Percentiles rank a stretch among this genome's conserved stretches.
Conservation (phyloP, 2,888 invertebrate species). For the Rhagonycha lutea region DNA sequence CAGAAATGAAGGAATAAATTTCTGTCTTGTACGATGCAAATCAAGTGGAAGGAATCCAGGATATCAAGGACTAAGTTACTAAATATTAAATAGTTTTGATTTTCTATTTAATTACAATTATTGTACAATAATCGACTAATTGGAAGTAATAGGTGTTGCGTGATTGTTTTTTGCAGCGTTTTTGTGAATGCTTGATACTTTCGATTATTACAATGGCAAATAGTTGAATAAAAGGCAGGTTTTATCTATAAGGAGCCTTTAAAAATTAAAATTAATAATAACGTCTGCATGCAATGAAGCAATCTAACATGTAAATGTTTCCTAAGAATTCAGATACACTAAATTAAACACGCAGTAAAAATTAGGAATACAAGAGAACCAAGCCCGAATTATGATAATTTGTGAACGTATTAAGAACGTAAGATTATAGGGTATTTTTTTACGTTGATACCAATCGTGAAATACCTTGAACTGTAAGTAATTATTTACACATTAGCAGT, state of each 20-base stretch:
- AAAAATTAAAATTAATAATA: slow-evolving; percentile 31
- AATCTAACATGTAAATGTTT: slow-evolving; percentile 45
- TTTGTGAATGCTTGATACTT: slow-evolving; percentile 18
- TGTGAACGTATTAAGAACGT: slow-evolving; percentile 43
- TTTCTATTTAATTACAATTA: neutral
- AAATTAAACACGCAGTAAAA: slow-evolving; percentile 37
- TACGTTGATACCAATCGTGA: slow-evolving; percentile 49
- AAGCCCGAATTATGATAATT: slow-evolving; percentile 46
- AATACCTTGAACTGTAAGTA: slow-evolving; percentile 51
- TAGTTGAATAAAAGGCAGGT: slow-evolving; percentile 16
- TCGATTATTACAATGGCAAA: slow-evolving; percentile 17
- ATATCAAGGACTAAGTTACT: no score
- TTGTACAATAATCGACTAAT: neutral
- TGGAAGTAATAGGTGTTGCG: slow-evolving; percentile 6
- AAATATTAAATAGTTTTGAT: neutral
- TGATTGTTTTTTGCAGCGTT: slow-evolving; percentile 18
- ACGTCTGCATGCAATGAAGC: slow-evolving; percentile 41
- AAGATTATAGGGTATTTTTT: slow-evolving; percentile 45
- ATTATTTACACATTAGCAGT: slow-evolving; percentile 57
- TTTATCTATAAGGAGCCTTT: slow-evolving; percentile 23
- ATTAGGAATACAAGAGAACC: slow-evolving; percentile 33
- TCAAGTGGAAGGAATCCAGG: no score
- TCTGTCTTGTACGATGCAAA: no score
- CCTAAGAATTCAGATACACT: slow-evolving; percentile 32
- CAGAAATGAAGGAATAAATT: no score